Conservation (phyloP, 2,888 invertebrate genomes). For the Rhopalosiphum nymphaeae region DNA sequence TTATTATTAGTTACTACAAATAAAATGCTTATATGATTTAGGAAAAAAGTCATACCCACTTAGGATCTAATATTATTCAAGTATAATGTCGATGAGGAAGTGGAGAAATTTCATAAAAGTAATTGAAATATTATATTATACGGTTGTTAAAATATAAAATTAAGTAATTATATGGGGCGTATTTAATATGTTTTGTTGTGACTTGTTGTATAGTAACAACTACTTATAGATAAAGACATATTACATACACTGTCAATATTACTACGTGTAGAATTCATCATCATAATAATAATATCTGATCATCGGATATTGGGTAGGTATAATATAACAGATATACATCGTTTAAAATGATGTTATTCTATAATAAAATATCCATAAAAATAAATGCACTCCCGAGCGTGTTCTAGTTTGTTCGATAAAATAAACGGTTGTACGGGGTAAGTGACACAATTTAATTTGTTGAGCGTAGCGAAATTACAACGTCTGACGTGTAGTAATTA, state of each 20-base stretch:
- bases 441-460: slow-evolving; percentile 35
- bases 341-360: slow-evolving; percentile 5
- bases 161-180: neutral
- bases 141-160: neutral
- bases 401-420: slow-evolving; percentile 4
- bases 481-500: slow-evolving; percentile 21
- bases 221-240: neutral
- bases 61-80: neutral
- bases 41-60: too few species aligned
- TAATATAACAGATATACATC: neutral
- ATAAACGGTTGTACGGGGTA: neutral
- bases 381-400: slow-evolving; percentile 6
- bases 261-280: neutral
- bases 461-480: slow-evolving; percentile 6
- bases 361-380: slow-evolving; percentile 25
- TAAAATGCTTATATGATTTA: too few species aligned
- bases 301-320: neutral
- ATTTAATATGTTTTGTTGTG: neutral
- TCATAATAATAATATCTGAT: neutral
- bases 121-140: neutral
- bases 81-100: neutral
- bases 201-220: neutral
- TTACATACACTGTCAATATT: neutral
- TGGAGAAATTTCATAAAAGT: neutral
- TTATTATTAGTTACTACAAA: too few species aligned